Conservation (phyloP, 2,888 invertebrate genomes). For the Cosmia trapezina region DNA sequence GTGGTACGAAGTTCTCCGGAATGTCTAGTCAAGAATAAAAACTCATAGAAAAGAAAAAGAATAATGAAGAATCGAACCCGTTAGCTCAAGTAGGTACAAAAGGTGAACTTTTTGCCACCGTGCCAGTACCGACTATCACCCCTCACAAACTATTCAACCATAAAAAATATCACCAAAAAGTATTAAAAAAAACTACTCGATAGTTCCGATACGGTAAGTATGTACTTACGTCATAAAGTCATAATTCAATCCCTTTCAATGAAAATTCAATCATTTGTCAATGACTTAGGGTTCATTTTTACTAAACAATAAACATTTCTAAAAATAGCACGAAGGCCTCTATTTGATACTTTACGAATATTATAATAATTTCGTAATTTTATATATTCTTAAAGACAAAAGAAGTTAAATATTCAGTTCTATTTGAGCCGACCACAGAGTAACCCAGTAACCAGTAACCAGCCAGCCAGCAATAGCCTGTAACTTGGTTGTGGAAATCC, state of each 20-base stretch:
- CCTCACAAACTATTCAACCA: constrained; percentile 31
- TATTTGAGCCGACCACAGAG: background rate
- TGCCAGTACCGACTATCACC: constrained; percentile 24
- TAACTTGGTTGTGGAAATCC: background rate
- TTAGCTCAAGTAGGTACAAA: background rate
- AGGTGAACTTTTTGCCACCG: background rate
- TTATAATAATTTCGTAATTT: constrained; percentile 8
- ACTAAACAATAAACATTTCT: background rate
- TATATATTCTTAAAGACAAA: background rate
- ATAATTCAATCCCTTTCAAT: background rate
- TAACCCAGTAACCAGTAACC: too few species aligned
- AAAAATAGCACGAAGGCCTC: constrained; percentile 35
- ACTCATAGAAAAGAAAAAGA: too few species aligned
- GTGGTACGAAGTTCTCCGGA: too few species aligned
- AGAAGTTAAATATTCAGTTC: background rate
- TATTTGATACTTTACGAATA: constrained; percentile 31
- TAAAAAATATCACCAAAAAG: background rate
- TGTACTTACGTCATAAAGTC: background rate
- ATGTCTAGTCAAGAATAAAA: too few species aligned
- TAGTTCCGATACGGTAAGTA: too few species aligned
- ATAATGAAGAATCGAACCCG: background rate
- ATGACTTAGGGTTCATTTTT: constrained; percentile 1
- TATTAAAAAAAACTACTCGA: constrained; percentile 6
- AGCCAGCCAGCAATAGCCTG: too few species aligned
- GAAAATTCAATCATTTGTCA: background rate